Percentiles rank a stretch among this genome's conserved stretches.
phyloP scores from a whole-genome alignment of 92 coral and sea anemone species.

The Porites cylindrica region DNA sequence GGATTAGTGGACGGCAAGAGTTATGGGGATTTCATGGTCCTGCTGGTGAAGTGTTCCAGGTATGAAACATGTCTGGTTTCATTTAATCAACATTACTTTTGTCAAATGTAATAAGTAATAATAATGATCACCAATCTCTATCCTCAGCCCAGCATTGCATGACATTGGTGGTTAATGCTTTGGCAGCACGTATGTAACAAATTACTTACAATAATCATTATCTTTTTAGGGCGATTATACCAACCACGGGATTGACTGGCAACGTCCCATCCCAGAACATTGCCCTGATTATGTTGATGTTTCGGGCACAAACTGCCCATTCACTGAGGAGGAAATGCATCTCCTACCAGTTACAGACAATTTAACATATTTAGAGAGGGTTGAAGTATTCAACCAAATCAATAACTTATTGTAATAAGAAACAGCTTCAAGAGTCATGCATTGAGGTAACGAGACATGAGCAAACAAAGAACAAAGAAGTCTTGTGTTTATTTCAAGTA shows the following conservation, averaged over 20 bases:
- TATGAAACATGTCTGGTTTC: background rate
- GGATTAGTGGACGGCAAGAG: slow-evolving; percentile 64
- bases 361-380: slow-evolving; percentile 49
- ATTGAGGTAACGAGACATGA: background rate
- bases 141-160: too few species aligned
- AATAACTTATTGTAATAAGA: slow-evolving; percentile 19
- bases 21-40: slow-evolving; percentile 53
- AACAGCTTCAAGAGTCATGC: slow-evolving; percentile 24
- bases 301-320: slow-evolving; percentile 60
- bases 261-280: slow-evolving; percentile 68
- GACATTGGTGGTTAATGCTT: too few species aligned
- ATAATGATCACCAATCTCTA: too few species aligned
- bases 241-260: slow-evolving; percentile 69
- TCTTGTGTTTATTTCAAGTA: background rate
- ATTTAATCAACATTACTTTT: background rate
- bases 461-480: background rate
- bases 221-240: background rate
- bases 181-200: too few species aligned
- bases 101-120: too few species aligned
- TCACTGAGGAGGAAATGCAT: slow-evolving; percentile 44
- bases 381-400: slow-evolving; percentile 37
- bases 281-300: slow-evolving; percentile 50
- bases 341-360: slow-evolving; percentile 45
- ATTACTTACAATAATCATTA: too few species aligned
- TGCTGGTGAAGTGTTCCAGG: slow-evolving; percentile 56